These are phyloP conservation scores for Cheilosia variabilis DNA, from an alignment of 2,888 invertebrate species.

Conservation along the genomic window DNA sequence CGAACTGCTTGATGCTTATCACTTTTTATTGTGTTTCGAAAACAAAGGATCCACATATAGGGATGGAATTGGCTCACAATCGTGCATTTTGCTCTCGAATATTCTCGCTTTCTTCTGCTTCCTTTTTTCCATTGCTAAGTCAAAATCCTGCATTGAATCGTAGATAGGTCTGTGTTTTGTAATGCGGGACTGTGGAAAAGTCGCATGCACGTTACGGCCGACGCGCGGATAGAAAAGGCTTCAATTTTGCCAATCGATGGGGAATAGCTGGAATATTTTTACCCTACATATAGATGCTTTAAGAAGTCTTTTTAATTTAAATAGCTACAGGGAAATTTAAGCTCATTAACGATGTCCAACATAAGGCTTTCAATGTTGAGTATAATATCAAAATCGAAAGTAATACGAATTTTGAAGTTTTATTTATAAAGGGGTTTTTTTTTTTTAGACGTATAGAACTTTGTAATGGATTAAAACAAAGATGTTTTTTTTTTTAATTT, in stretches of 20 bases:
- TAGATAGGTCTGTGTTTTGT: slow-evolving; percentile 54
- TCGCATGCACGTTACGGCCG: slow-evolving; percentile 4
- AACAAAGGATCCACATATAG: slow-evolving; percentile 63
- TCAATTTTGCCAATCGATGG: too few relatives aligned
- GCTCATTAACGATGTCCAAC: too few relatives aligned
- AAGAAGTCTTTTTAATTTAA: too few relatives aligned
- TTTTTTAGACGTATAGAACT: too few relatives aligned
- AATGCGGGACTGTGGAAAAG: slow-evolving; percentile 4
- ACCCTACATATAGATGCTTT: not conserved
- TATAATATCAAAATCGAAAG: too few relatives aligned
- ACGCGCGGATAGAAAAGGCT: not conserved
- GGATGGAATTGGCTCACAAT: slow-evolving; percentile 56
- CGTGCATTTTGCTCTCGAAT: slow-evolving; percentile 59
- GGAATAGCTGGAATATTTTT: not conserved
- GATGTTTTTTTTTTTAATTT: too few relatives aligned
- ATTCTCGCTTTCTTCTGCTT: slow-evolving; percentile 1
- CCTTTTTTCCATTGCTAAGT: not conserved
- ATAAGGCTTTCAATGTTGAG: too few relatives aligned
- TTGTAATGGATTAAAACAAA: too few relatives aligned
- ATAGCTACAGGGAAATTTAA: too few relatives aligned
- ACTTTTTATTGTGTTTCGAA: slow-evolving; percentile 68
- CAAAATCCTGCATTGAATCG: slow-evolving; percentile 44
- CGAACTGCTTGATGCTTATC: slow-evolving; percentile 71
- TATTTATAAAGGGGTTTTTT: too few relatives aligned
- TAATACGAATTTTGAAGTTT: too few relatives aligned